phyloP scores from a whole-genome alignment of 1,140 invertebrate species.

The Drosophila ercepeae region DNA sequence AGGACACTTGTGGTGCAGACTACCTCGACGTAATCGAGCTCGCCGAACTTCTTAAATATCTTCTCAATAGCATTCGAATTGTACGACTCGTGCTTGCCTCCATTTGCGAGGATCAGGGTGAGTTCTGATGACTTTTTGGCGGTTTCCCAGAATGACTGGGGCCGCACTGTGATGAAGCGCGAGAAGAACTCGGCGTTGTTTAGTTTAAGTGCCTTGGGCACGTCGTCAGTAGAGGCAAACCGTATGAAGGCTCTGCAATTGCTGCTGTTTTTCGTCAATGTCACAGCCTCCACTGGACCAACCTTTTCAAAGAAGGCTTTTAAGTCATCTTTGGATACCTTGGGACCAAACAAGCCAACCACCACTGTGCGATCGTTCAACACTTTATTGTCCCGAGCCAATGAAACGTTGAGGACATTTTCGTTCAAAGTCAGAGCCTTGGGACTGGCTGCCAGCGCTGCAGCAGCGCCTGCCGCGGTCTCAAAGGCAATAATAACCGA shows the following conservation, averaged over 20 bases:
- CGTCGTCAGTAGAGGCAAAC: constrained; percentile 17
- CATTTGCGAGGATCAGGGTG: constrained; percentile 53
- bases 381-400: neutral
- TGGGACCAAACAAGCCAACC: constrained; percentile 39
- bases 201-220: constrained; percentile 42
- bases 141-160: neutral
- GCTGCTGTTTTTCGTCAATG: constrained; percentile 20
- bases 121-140: neutral
- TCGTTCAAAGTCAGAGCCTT: constrained; percentile 44
- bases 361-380: constrained; percentile 37
- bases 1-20: constrained; percentile 48
- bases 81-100: constrained; percentile 31
- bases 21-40: constrained; percentile 39
- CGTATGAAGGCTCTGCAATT: constrained; percentile 44
- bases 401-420: constrained; percentile 17
- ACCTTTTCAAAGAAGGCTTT: constrained; percentile 44
- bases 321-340: constrained; percentile 35
- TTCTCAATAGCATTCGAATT: constrained; percentile 34
- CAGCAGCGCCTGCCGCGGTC: constrained; percentile 37
- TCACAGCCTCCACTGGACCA: constrained; percentile 45
- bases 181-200: constrained; percentile 51
- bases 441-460: constrained; percentile 47
- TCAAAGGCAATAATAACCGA: constrained; percentile 44
- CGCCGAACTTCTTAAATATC: constrained; percentile 63
- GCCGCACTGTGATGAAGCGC: constrained; percentile 55